Evolutionary conservation across 1,140 invertebrate genomes (phyloP).

Genomic region (Anoplolepis gracilipes): DNA sequence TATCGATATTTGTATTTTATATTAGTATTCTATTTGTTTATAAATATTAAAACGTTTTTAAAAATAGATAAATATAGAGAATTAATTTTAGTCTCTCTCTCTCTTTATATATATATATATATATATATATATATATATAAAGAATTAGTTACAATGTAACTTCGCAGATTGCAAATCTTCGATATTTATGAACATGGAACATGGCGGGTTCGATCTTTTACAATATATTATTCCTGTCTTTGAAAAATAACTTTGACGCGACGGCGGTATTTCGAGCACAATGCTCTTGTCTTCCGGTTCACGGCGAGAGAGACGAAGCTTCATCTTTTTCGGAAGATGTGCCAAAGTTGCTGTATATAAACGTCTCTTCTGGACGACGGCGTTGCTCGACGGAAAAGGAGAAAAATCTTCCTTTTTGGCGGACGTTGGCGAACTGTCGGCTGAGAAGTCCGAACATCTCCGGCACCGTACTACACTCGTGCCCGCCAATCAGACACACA

Average conservation of each 20-base stretch:
- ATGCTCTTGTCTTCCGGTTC: slow-evolving; percentile 42
- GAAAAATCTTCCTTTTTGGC: slow-evolving; percentile 55
- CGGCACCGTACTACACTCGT: slow-evolving; percentile 37
- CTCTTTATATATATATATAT: too few species aligned
- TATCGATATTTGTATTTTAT: neutral
- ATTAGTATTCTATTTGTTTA: neutral
- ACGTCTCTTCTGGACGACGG: slow-evolving; percentile 48
- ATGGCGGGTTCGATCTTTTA: neutral
- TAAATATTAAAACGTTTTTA: neutral
- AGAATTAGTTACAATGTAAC: neutral
- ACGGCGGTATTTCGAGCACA: slow-evolving; percentile 28
- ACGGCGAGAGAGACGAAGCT: slow-evolving; percentile 38
- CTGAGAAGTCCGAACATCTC: slow-evolving; percentile 22
- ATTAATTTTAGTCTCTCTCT: neutral
- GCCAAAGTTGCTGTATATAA: slow-evolving; percentile 70
- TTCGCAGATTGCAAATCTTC: neutral
- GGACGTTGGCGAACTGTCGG: slow-evolving; percentile 56
- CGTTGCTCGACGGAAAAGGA: slow-evolving; percentile 8
- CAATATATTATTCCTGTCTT: neutral
- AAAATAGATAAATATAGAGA: neutral
- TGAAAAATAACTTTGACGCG: slow-evolving; percentile 14
- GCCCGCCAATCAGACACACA: slow-evolving; percentile 47
- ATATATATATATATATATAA: neutral
- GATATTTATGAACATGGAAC: neutral
- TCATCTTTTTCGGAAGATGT: slow-evolving; percentile 65